These are phyloP conservation scores for Spicauda simplicius DNA, from an alignment of 2,888 invertebrate genomes.

Conservation along the genomic window DNA sequence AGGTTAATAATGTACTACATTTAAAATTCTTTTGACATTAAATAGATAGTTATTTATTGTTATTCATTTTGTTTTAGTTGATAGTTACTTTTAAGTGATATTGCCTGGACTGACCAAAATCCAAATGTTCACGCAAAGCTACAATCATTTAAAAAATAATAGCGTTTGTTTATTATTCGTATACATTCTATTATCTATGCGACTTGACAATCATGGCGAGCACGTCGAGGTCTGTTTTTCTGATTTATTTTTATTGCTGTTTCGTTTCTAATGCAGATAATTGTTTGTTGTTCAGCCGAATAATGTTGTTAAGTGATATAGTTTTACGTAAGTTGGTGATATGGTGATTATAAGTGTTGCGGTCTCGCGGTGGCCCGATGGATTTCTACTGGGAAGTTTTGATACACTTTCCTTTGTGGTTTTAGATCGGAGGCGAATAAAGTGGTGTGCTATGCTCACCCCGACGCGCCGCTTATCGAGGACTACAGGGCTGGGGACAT, in stretches of 20 bases:
- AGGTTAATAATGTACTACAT: no score
- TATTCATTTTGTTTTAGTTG: no score
- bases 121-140: background rate
- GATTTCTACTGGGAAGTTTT: conserved; percentile 67
- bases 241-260: conserved; percentile 67
- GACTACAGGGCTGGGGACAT: conserved; percentile 99
- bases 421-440: conserved; percentile 89
- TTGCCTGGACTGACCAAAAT: no score
- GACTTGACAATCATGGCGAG: conserved; percentile 81
- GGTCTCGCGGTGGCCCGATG: conserved; percentile 48
- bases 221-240: conserved; percentile 86
- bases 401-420: conserved; percentile 63
- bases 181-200: conserved; percentile 15
- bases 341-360: conserved; percentile 44
- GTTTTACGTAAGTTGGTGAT: conserved; percentile 58
- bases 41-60: no score
- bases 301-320: conserved; percentile 55
- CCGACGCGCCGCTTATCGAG: conserved; percentile 97
- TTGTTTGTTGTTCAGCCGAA: conserved; percentile 52
- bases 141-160: conserved; percentile 3
- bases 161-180: conserved; percentile 1
- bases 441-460: conserved; percentile 96
- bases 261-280: conserved; percentile 53
- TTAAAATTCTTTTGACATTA: no score
- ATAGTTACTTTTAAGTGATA: background rate